Conservation (phyloP, 2,888 invertebrate genomes). For the Cinara cedri region DNA sequence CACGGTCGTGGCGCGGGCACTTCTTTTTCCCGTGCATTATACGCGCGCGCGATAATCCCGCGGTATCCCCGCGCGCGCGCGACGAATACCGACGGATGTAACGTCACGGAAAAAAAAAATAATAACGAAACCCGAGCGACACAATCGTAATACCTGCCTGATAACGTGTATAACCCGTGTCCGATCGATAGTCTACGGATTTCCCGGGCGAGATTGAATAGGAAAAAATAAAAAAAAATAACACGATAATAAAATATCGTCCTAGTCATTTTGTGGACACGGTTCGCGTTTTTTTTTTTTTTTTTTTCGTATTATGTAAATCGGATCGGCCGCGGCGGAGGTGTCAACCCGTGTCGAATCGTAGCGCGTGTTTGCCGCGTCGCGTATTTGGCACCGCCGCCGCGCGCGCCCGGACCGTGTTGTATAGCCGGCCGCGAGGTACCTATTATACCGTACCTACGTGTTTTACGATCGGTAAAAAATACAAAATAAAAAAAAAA, state of each 20-base stretch:
- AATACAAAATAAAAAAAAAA: neutral
- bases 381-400: constrained; percentile 23
- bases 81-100: too few relatives aligned
- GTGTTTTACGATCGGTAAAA: too few relatives aligned
- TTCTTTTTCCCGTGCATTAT: too few relatives aligned
- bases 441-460: too few relatives aligned
- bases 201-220: constrained; percentile 32
- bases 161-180: constrained; percentile 38
- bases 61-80: constrained; percentile 20
- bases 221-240: constrained; percentile 23
- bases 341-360: constrained; percentile 49
- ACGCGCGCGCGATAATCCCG: constrained; percentile 28
- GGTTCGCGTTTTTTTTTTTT: constrained; percentile 41
- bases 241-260: constrained; percentile 24
- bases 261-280: constrained; percentile 50
- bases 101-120: too few relatives aligned
- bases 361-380: constrained; percentile 50
- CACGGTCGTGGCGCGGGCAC: too few relatives aligned
- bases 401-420: constrained; percentile 12
- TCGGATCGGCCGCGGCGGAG: constrained; percentile 38
- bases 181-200: constrained; percentile 45
- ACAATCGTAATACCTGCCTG: constrained; percentile 31
- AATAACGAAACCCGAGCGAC: neutral
- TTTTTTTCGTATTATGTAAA: constrained; percentile 29
- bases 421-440: constrained; percentile 11